Base-by-base conservation (phyloP, 2,888 invertebrate genomes). In the Blomia tropicalis region DNA sequence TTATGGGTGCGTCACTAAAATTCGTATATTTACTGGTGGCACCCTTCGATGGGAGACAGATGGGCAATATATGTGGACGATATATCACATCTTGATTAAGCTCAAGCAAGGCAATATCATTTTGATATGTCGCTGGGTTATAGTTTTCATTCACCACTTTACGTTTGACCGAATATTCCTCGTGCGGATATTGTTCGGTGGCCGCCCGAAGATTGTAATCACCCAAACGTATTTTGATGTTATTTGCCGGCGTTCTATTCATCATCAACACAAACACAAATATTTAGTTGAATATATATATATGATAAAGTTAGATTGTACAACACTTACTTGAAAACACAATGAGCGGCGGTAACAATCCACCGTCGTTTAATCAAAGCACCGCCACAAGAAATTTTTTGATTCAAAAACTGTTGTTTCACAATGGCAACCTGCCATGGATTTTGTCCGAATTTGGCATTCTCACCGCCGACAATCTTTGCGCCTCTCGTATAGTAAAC, bases 361-460 rank as follows among this genome's bases (percentile, higher is more conserved):
- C 90, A 91, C 74, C 87, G 79, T 69, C 87, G 87, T 61, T 87
- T 90, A 56, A 91, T 79, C 41, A 91, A 75, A 0, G 91, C 91
- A 0, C 91, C 91, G 0, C 91, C 91, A 71, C 91, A 91, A 2
- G 90, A 88, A 11, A 91, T 77, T 72, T 91, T 87, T 74, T 89
- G 87, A 68, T 85, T 83, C 22, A 91, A 78, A 71, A 90, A 90
- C 30, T 88, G 87, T 5, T 88, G 86, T 75, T 91, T 90, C 70
- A 90, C 88, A 25, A 91, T 80, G 0, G 90, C 90, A 70, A 78
- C 79, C 76, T 91, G 90, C 91, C 91, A 91, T 2, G 91, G 91
- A 76, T 90, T 89, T 11, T 87, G 85, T 1, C 87, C 91, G 71
- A 90, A 91, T 43, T 85, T 85, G 0, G 89, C 83, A 22, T 87